Evolutionary conservation across 2,113 vertebrate species (phyloP).

Genomic region (Columba janthina): DNA sequence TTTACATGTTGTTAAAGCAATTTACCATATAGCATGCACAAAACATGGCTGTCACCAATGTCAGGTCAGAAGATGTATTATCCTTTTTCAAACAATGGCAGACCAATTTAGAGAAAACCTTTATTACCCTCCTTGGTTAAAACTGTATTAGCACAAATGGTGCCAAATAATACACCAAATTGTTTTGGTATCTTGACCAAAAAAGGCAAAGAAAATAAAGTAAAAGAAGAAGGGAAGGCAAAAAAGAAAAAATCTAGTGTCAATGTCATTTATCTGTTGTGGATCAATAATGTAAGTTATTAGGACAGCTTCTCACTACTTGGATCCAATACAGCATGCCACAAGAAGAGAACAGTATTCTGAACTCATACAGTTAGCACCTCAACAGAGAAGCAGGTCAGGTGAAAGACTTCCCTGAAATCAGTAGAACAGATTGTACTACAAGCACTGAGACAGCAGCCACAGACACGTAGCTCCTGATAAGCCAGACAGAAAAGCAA

Average conservation of each 20-base stretch:
- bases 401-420: background rate
- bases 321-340: background rate
- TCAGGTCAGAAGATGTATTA: background rate
- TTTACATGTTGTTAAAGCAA: background rate
- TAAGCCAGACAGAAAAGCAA: background rate
- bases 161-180: background rate
- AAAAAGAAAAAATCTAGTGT: background rate
- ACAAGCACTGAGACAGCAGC: background rate
- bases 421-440: background rate
- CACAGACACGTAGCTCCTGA: background rate
- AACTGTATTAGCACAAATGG: background rate
- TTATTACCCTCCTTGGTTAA: background rate
- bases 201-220: background rate
- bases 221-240: rapidly evolving
- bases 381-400: background rate
- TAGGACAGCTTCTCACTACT: background rate
- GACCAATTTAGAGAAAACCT: background rate
- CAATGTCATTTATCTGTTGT: background rate
- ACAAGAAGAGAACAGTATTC: background rate
- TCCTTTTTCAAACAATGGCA: background rate
- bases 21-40: background rate
- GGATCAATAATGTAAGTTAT: background rate
- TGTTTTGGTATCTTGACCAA: background rate
- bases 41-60: background rate
- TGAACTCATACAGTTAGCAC: background rate